Evolutionary conservation across 2,797 vertebrate genomes (phyloP).

Genomic region (Tolypeutes matacus): DNA sequence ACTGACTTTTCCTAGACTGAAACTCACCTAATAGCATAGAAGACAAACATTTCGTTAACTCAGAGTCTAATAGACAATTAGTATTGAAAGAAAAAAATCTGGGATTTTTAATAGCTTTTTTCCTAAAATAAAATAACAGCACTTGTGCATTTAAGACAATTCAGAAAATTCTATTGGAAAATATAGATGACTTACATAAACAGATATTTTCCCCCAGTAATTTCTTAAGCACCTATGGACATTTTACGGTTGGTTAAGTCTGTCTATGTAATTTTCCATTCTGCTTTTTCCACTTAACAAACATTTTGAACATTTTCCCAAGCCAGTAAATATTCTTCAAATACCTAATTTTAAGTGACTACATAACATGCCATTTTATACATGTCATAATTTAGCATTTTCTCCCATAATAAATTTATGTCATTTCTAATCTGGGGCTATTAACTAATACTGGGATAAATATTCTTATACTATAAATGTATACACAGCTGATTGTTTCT

Average conservation of each 20-base stretch:
- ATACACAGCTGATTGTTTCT: neutral
- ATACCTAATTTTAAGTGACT: neutral
- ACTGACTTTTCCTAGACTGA: neutral
- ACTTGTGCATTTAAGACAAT: neutral
- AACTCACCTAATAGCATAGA: neutral
- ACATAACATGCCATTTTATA: neutral
- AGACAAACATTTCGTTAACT: neutral
- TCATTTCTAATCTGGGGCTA: neutral
- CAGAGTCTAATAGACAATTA: neutral
- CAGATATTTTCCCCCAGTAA: neutral
- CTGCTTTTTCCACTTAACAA: neutral
- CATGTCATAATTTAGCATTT: no score
- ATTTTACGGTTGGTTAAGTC: neutral
- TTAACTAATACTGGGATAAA: neutral
- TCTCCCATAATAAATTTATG: neutral
- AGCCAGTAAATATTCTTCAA: neutral
- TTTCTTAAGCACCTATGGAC: neutral
- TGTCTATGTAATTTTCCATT: neutral
- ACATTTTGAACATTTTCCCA: neutral
- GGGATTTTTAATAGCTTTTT: neutral
- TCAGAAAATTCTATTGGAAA: neutral
- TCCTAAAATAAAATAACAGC: neutral
- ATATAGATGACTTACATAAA: neutral
- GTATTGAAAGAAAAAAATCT: neutral
- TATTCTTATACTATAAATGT: neutral